Percentiles rank a stretch among this genome's conserved stretches.
Evolutionary conservation across 2,888 invertebrate genomes (phyloP).

Genomic region (Eueremaeus valkanovi): DNA sequence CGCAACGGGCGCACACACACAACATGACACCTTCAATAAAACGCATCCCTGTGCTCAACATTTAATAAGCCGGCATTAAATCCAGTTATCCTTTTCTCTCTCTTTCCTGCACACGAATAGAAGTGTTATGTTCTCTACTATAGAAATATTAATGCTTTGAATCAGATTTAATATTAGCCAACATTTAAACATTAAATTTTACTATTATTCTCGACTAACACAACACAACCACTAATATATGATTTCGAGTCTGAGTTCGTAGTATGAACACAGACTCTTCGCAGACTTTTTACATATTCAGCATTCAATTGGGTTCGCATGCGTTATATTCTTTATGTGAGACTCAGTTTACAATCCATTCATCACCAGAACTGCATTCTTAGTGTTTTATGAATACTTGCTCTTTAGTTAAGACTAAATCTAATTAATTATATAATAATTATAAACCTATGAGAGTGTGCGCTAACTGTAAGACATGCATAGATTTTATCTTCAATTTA

Average conservation of each 20-base stretch:
- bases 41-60: not conserved
- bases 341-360: constrained; percentile 10
- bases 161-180: constrained; percentile 7
- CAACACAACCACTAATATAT: not conserved
- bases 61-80: constrained; percentile 30
- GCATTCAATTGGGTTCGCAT: not conserved
- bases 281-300: not conserved
- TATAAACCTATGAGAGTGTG: too few relatives aligned
- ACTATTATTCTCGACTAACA: not conserved
- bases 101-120: not conserved
- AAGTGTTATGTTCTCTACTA: not conserved
- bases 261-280: not conserved
- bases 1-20: not conserved
- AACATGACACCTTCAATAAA: constrained; percentile 34
- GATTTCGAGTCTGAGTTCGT: not conserved
- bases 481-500: not conserved
- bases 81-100: not conserved
- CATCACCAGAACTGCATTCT: not conserved
- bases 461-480: not conserved
- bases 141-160: not conserved
- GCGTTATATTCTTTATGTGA: constrained; percentile 8
- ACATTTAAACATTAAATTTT: constrained; percentile 7
- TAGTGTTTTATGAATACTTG: constrained; percentile 23
- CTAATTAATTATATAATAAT: constrained; percentile 14
- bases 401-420: not conserved